phyloP scores from a whole-genome alignment of 1,140 invertebrate genomes.

The Heliothis subflexa region DNA sequence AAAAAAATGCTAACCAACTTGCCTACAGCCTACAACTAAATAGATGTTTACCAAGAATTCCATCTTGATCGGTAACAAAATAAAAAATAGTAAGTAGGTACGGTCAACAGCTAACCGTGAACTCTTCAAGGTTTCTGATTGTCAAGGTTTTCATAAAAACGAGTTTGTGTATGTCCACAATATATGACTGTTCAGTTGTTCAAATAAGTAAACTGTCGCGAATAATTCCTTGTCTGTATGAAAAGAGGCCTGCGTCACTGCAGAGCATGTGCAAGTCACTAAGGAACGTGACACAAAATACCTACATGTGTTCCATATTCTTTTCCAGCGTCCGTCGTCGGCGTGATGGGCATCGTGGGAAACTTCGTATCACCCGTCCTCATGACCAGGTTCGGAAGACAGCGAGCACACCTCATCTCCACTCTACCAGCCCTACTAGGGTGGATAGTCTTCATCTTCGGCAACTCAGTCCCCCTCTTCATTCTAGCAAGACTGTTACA shows the following conservation, averaged over 20 bases:
- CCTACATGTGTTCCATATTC: slow-evolving; percentile 20
- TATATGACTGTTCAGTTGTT: too few relatives aligned
- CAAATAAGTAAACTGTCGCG: too few relatives aligned
- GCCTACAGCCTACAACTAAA: neutral
- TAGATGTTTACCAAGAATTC: neutral
- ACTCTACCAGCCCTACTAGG: slow-evolving; percentile 77
- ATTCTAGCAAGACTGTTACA: slow-evolving; percentile 74
- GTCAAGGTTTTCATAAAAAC: slow-evolving; percentile 16
- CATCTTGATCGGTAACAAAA: neutral
- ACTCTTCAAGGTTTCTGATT: slow-evolving; percentile 11
- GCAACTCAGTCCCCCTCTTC: slow-evolving; percentile 72
- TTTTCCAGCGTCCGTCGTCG: slow-evolving; percentile 76
- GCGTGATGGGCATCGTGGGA: slow-evolving; percentile 79
- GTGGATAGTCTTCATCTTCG: slow-evolving; percentile 76
- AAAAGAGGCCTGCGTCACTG: too few relatives aligned
- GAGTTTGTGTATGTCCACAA: slow-evolving; percentile 2
- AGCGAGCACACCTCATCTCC: slow-evolving; percentile 76
- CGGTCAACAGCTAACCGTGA: slow-evolving; percentile 9
- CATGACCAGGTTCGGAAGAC: slow-evolving; percentile 76
- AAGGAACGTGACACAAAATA: too few relatives aligned
- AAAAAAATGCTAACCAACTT: neutral
- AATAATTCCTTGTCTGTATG: too few relatives aligned
- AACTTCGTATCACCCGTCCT: slow-evolving; percentile 80
- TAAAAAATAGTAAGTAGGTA: neutral
- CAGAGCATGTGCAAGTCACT: too few relatives aligned